Evolutionary conservation across 2,113 vertebrate species (phyloP), one percentile per base, ranked within the genome.

Genomic region (Ctenodactylus gundi): DNA sequence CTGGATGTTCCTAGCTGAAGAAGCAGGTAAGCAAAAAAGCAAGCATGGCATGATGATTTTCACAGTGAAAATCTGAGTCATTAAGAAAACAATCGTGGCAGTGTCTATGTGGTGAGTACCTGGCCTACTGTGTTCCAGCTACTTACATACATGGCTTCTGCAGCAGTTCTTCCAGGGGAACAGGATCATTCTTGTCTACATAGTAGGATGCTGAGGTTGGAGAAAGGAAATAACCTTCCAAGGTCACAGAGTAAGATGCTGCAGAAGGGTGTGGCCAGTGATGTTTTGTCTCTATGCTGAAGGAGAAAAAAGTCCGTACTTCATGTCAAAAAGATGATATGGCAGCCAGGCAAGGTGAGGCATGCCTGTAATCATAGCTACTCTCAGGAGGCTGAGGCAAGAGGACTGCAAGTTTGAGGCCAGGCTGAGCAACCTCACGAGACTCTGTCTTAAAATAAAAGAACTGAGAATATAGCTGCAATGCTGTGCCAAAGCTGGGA

Each of bases 121-220:
- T 87, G 88, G n/a, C 81, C 76, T 2, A 4, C 91, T 27, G 4
- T 12, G 12, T 70, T 55, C 78, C 41, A 14, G 60, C 44, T 39
- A 0, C 41, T 60, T 49, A 57, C 21, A 7, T 7, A 20, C 0
- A 0, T 14, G 44, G 55, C 13, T 1, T n/a, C 41, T 7, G 14
- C 27, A 14, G 49, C 70, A 53, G 27, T 15, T 25, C 8, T 8
- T 15, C 44, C 18, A 18, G 36, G 44, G 36, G 4, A 39, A 17
- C n/a, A 62, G 44, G 53, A 34, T 41, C 44, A 20, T 41, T 62
- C 15, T 34, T 31, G 49, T 39, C 44, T 21, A 18, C 1, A 34
- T 89, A 49, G 34, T 7, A 87, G 80, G 53, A 36, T 21, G 20
- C 49, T 0, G 25, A 64, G 60, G 65, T 84, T 57, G 58, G 57